phyloP scores from a whole-genome alignment of 2,113 vertebrate species.

The Steatornis caripensis region DNA sequence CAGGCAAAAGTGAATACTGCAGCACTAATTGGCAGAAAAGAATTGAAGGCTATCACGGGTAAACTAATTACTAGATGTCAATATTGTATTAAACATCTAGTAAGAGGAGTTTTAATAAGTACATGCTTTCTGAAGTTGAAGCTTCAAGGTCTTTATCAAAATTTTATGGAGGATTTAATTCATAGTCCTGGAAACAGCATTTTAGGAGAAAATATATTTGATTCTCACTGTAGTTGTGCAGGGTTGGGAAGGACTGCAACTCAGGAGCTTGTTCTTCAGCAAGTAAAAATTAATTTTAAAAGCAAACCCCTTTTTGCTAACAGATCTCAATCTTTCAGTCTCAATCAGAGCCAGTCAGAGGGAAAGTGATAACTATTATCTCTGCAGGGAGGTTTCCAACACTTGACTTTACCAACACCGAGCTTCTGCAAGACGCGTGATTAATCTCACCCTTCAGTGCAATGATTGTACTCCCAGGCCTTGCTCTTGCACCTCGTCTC shows the following conservation, averaged over 20 bases:
- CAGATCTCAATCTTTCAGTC: not conserved
- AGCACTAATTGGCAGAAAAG: not conserved
- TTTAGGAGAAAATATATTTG: not conserved
- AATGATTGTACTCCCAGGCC: not conserved
- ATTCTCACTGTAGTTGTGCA: not conserved
- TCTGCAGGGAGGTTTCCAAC: not conserved
- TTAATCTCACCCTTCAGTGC: not conserved
- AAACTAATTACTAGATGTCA: conserved; percentile 27
- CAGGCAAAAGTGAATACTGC: not conserved
- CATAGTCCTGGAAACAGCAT: not conserved
- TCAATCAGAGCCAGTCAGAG: not conserved
- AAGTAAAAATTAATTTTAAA: not conserved
- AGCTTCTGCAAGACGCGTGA: accelerated
- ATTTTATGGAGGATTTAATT: conserved; percentile 3
- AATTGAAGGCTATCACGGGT: conserved; percentile 5
- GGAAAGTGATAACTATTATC: not conserved
- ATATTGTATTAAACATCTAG: not conserved
- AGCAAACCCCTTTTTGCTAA: not conserved
- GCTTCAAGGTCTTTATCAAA: not conserved
- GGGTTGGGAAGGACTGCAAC: not conserved
- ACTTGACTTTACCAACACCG: not conserved
- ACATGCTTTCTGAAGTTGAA: not conserved
- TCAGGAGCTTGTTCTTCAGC: not conserved
- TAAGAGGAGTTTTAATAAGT: conserved; percentile 5
- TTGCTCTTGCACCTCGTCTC: not conserved